These are phyloP conservation scores for Sebastes glaucus DNA, from an alignment of 2,797 vertebrate genomes.

Conservation along the genomic window DNA sequence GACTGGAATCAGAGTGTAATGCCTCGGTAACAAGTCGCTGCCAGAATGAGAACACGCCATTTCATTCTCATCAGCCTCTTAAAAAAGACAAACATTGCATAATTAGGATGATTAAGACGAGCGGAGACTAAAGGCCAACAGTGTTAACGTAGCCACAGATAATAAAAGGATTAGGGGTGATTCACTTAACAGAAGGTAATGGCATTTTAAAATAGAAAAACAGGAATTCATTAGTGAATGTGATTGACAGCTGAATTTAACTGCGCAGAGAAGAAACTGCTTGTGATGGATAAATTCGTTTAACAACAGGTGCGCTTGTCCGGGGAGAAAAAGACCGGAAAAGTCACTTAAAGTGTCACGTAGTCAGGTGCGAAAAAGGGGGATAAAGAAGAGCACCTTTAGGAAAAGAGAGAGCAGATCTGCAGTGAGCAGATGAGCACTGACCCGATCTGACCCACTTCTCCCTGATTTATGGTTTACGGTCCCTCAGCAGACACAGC, in stretches of 20 bases:
- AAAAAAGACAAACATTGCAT: constrained; percentile 57
- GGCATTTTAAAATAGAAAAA: constrained; percentile 50
- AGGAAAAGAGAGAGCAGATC: constrained; percentile 52
- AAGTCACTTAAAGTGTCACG: neutral
- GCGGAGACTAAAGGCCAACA: constrained; percentile 60
- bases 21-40: constrained; percentile 28
- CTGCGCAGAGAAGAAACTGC: neutral
- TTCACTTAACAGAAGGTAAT: constrained; percentile 55
- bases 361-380: neutral
- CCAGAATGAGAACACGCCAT: constrained; percentile 25
- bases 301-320: neutral
- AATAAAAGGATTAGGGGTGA: constrained; percentile 64
- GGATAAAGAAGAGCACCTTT: constrained; percentile 4
- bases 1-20: constrained; percentile 37
- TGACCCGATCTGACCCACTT: constrained; percentile 83
- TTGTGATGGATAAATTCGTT: neutral
- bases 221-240: constrained; percentile 45
- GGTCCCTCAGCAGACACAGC: constrained; percentile 75
- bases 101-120: constrained; percentile 68
- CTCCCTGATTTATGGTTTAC: constrained; percentile 80
- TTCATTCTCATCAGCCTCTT: constrained; percentile 46
- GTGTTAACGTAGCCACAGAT: constrained; percentile 56
- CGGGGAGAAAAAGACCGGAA: neutral
- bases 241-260: constrained; percentile 47
- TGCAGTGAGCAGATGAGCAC: constrained; percentile 69